phyloP scores from a whole-genome alignment of 2,888 invertebrate genomes.

The Rugalucina vietnamica region DNA sequence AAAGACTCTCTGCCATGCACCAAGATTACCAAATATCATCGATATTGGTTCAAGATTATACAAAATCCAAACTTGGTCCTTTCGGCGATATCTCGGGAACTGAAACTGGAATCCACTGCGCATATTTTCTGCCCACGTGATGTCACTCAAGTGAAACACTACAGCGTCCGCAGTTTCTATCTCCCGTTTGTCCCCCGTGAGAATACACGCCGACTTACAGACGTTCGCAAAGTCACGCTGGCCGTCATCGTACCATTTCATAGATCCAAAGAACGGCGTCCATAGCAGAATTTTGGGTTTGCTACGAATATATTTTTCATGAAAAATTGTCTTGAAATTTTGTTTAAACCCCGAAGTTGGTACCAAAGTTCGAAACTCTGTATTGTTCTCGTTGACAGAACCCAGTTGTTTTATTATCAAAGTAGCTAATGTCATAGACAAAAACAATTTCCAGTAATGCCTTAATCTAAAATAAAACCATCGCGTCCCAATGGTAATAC shows the following conservation, averaged over 20 bases:
- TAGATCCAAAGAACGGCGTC: conserved; percentile 43
- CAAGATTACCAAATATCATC: conserved; percentile 25
- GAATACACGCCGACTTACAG: conserved; percentile 13
- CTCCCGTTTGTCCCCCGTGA: conserved; percentile 35
- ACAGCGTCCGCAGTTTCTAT: conserved; percentile 32
- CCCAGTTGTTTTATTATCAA: too few species aligned
- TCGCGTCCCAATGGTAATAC: too few species aligned
- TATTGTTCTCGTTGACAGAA: too few species aligned
- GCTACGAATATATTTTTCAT: neutral
- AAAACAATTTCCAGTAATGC: too few species aligned
- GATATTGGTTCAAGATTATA: conserved; percentile 37
- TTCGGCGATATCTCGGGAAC: conserved; percentile 24
- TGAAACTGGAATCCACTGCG: conserved; percentile 2
- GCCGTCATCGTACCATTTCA: conserved; percentile 43
- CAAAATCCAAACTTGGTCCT: conserved; percentile 37
- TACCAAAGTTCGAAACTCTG: too few species aligned
- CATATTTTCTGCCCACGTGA: conserved; percentile 13
- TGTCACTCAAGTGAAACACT: conserved; percentile 44
- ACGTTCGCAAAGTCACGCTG: neutral
- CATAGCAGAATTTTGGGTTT: conserved; percentile 36
- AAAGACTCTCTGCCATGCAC: conserved; percentile 32
- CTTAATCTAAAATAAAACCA: too few species aligned
- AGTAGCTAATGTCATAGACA: too few species aligned
- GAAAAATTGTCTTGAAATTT: neutral
- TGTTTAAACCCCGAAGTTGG: too few species aligned